A percentile compares a stretch with the other conserved stretches of the same genome.
Evolutionary conservation across 2,797 vertebrate genomes (phyloP).

Genomic region (Myripristis murdjan): DNA sequence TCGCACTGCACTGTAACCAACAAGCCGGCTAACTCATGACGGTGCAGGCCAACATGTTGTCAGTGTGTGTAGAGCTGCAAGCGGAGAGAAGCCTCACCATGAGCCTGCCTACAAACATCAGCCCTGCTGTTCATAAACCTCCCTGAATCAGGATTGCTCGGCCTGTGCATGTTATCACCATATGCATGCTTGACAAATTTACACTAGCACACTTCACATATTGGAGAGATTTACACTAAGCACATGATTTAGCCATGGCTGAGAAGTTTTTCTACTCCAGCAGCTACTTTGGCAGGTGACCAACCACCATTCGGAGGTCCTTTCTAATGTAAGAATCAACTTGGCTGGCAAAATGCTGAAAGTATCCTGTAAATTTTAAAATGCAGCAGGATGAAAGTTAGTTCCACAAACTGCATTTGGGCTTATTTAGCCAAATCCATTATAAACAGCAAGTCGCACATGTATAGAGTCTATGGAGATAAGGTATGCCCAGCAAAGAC

Average conservation of each 20-base stretch:
- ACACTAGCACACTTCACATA: neutral
- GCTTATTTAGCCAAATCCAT: too few species aligned
- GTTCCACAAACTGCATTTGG: too few species aligned
- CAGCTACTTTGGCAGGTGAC: slow-evolving; percentile 8
- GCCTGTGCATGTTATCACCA: too few species aligned
- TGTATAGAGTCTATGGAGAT: too few species aligned
- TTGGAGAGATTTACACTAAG: neutral
- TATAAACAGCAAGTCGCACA: too few species aligned
- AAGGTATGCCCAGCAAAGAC: too few species aligned
- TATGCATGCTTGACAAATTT: too few species aligned
- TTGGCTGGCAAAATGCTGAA: neutral
- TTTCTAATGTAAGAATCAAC: neutral
- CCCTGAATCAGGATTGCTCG: too few species aligned
- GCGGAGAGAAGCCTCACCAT: slow-evolving; percentile 61
- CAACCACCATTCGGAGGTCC: slow-evolving; percentile 7
- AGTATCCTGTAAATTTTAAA: neutral
- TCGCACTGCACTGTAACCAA: slow-evolving; percentile 57
- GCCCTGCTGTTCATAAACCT: too few species aligned
- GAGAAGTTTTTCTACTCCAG: neutral
- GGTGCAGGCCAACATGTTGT: slow-evolving; percentile 61
- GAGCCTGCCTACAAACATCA: too few species aligned
- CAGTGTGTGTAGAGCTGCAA: slow-evolving; percentile 26
- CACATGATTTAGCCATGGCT: neutral
- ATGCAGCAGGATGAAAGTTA: neutral
- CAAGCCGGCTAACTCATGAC: slow-evolving; percentile 52